Evolutionary conservation across 2,888 invertebrate genomes (phyloP), one percentile per base, ranked within the genome.

Genomic region (Catonia carolina): DNA sequence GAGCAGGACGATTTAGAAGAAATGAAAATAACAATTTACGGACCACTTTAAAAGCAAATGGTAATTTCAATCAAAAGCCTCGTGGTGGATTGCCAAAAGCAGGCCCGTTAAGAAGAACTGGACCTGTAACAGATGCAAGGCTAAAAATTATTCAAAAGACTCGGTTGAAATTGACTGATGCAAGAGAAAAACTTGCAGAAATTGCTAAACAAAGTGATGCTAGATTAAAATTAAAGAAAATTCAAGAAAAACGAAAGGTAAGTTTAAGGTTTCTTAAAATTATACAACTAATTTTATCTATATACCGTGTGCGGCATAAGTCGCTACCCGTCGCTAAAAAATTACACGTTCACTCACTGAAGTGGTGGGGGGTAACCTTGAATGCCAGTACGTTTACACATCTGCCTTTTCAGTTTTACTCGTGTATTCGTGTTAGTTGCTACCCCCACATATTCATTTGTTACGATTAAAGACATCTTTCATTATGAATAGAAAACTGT

Each of bases 81-180:
- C 5, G 27, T 6, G 27, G 27, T 27, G 5, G 8, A 27, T 6
- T 8, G 10, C 37, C n/a, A 5, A 48, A 20, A 48, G 58, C 8
- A 18, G 27, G 27, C 4, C 27, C 27, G 8, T 4, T 27, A 27
- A 27, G 27, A 8, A 27, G 27, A 8, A 27, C 5, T 27, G 27
- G 27, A 6, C 27, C 27, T 6, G 27, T 27, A 6, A 8, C 27
- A 2, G 90, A 90, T 76, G 90, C 89, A 15, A 78, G 90, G 49
- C 80, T 85, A 63, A 86, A 84, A 72, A 85, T 90, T 37, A 84
- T 89, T 63, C 82, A 83, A 48, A 89, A 86, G 67, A 88, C 88
- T 69, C 78, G 89, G 49, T 80, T 78, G 48, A 84, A 83, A 67
- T 82, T 90, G 22, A 78, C 79, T 1, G 90, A 91, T 76, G 90